These are phyloP conservation scores for Lycophotia porphyrea DNA, from an alignment of 2,888 invertebrate species.

Conservation along the genomic window DNA sequence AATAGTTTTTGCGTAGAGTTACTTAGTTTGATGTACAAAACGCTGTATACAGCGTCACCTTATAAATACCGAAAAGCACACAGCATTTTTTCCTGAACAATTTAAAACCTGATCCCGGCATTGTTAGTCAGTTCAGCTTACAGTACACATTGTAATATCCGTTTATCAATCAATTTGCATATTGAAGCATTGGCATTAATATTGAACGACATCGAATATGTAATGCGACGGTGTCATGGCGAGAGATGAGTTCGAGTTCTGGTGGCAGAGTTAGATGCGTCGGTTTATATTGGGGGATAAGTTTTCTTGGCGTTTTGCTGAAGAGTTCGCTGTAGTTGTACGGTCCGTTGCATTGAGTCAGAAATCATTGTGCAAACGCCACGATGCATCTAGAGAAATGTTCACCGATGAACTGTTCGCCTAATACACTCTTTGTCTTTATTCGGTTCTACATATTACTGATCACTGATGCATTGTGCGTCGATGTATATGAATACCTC, in stretches of 20 bases:
- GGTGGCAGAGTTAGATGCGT: slow-evolving; percentile 23
- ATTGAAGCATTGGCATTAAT: slow-evolving; percentile 76
- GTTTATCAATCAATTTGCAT: slow-evolving; percentile 81
- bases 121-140: slow-evolving; percentile 57
- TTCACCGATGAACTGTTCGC: no score
- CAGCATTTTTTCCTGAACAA: slow-evolving; percentile 32
- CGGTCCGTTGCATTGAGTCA: background rate
- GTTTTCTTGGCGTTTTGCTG: background rate
- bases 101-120: slow-evolving; percentile 27
- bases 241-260: slow-evolving; percentile 1
- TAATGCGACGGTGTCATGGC: slow-evolving; percentile 69
- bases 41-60: background rate
- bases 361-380: background rate
- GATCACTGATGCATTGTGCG: no score
- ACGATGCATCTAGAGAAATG: no score
- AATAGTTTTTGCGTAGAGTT: no score
- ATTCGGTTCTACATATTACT: no score
- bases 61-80: background rate
- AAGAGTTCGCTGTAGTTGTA: background rate
- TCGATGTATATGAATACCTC: no score
- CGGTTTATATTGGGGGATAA: background rate
- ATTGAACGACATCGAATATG: slow-evolving; percentile 78
- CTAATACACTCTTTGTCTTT: no score
- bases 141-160: slow-evolving; percentile 64
- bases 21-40: no score